Evolutionary conservation across 2,888 invertebrate genomes (phyloP), one percentile per base, ranked within the genome.

Genomic region (Pachycephus smyrnensis): DNA sequence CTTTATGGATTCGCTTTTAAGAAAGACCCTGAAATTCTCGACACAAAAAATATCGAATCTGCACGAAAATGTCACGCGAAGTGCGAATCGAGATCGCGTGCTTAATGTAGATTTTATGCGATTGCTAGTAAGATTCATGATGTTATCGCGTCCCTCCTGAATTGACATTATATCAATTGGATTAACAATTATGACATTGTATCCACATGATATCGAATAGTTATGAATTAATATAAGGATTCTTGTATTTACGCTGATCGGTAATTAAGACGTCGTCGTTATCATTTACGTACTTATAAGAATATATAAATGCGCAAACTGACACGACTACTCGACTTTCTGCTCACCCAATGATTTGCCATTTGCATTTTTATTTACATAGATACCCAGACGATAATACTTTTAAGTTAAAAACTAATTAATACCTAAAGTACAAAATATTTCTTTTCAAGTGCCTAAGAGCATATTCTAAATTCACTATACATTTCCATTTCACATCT

Each of bases 261-360:
- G 23, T 55, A 55, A 55, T 23, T 55, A 55, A 55, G 9, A 3
- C 1, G 15, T 55, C 55, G 30, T 33, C 30, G 30, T 75, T 31
- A 31, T 68, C 31, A 75, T 75, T 75, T 75, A 75, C 69, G 75
- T 75, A 75, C 36, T 75, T 68, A 76, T 69, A 37, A 69, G 71
- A 73, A 73, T 73, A 73, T 73, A 73, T 73, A 73, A 73, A 73
- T 73, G 23, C 73, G 73, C 32, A 33, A 73, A 23, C 55, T 55
- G 55, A 23, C 55, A 55, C 55, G 55, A 40, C 15, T 40, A 40
- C 40, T 40, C 40, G 15, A 55, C 23, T 55, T 55, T 23, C 55
- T 55, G 23, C 23, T 55, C 23, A 55, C 55, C 55, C 55, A 55
- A 0, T 55, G 55, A 55, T 55, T 55, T 6, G 55, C 23, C 9